These are phyloP conservation scores for Hermetia illucens DNA, from an alignment of 1,140 invertebrate species.

Conservation along the genomic window DNA sequence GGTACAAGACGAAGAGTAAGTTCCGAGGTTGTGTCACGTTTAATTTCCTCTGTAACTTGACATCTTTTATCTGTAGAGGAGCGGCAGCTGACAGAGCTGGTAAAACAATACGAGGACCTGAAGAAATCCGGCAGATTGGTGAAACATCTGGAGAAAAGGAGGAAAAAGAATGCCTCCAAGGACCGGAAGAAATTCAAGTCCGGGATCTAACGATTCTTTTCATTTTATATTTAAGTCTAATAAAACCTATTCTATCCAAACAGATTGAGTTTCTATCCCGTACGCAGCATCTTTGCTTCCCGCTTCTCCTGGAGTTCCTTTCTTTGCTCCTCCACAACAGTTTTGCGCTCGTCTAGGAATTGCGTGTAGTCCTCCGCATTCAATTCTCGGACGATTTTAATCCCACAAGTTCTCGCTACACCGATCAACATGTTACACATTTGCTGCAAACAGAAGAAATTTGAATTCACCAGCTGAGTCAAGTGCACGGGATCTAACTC, in stretches of 20 bases:
- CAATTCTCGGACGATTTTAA: conserved; percentile 72
- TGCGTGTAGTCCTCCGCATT: conserved; percentile 67
- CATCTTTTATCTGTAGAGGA: conserved; percentile 46
- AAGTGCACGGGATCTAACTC: background rate
- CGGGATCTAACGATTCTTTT: conserved; percentile 16
- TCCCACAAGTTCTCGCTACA: conserved; percentile 62
- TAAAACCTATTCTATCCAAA: conserved; percentile 8
- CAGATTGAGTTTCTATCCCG: conserved; percentile 33
- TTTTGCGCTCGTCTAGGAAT: conserved; percentile 69
- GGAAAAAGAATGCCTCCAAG: conserved; percentile 47
- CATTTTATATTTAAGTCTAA: conserved; percentile 19
- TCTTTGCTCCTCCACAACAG: conserved; percentile 57
- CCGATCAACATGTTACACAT: conserved; percentile 69
- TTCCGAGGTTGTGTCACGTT: conserved; percentile 7
- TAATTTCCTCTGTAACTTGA: no score
- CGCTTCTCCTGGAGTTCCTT: conserved; percentile 68
- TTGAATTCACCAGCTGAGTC: no score
- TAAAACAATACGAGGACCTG: conserved; percentile 56
- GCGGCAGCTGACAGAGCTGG: conserved; percentile 45
- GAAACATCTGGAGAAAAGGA: conserved; percentile 57
- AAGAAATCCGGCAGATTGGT: conserved; percentile 55
- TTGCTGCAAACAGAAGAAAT: conserved; percentile 47
- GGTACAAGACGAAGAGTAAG: conserved; percentile 71
- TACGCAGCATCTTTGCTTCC: conserved; percentile 87
- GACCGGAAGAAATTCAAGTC: conserved; percentile 37